phyloP scores from a whole-genome alignment of 2,797 vertebrate genomes.

The Neosilurus mollespiculum region DNA sequence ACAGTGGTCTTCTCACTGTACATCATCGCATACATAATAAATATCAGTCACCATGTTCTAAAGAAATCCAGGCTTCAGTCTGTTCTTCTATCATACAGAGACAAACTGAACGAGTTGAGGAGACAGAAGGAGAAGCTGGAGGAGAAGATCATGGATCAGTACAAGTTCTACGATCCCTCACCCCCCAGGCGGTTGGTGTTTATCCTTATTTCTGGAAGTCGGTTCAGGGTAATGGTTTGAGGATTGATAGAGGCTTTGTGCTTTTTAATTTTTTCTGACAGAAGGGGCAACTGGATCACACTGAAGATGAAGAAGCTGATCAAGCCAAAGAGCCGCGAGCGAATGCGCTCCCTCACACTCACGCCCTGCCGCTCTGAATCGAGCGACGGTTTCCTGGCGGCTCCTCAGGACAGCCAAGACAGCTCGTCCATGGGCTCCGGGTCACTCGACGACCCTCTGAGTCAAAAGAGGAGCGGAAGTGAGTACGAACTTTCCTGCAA shows the following conservation, averaged over 20 bases:
- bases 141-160: slow-evolving; percentile 99
- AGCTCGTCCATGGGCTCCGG: slow-evolving; percentile 96
- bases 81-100: slow-evolving; percentile 67
- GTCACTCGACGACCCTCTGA: slow-evolving; percentile 91
- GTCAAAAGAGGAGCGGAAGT: slow-evolving; percentile 91
- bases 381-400: slow-evolving; percentile 85
- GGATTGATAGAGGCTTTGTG: background rate
- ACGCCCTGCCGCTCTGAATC: slow-evolving; percentile 90
- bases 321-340: slow-evolving; percentile 92
- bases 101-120: slow-evolving; percentile 95
- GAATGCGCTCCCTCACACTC: slow-evolving; percentile 87
- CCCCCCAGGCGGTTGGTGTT: slow-evolving; percentile 87
- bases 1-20: no score
- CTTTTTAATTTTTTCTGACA: slow-evolving; percentile 53
- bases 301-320: slow-evolving; percentile 98
- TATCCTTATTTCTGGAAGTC: background rate
- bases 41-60: no score
- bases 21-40: no score
- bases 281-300: slow-evolving; percentile 98
- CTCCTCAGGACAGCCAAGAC: slow-evolving; percentile 90
- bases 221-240: background rate
- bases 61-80: background rate
- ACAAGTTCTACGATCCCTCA: slow-evolving; percentile 97
- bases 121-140: slow-evolving; percentile 97
- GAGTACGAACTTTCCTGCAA: slow-evolving; percentile 69